These are phyloP conservation scores for Tryphoninae sp. DNA, from an alignment of 2,888 invertebrate genomes.

Conservation along the genomic window DNA sequence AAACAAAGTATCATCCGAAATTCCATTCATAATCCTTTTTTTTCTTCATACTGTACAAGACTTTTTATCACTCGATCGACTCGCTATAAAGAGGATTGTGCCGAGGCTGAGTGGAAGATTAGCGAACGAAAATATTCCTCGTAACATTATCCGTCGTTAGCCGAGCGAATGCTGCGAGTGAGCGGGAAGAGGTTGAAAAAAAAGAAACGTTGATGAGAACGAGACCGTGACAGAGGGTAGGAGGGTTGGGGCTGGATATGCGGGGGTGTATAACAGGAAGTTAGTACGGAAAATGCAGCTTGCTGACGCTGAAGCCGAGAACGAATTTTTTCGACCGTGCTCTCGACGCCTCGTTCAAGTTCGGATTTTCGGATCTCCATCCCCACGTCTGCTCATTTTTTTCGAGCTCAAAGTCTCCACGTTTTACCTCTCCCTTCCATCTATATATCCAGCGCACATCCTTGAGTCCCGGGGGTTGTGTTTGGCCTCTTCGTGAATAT, in stretches of 20 bases:
- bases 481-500: conserved; percentile 40
- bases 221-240: conserved; percentile 17
- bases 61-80: conserved; percentile 21
- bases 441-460: conserved; percentile 50
- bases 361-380: conserved; percentile 39
- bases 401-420: conserved; percentile 20
- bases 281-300: background rate
- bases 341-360: conserved; percentile 49
- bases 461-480: conserved; percentile 60
- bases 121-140: conserved; percentile 38
- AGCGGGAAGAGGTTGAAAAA: background rate
- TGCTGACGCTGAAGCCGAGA: conserved; percentile 27
- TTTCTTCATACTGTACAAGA: background rate
- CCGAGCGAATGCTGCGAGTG: background rate
- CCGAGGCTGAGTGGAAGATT: conserved; percentile 38
- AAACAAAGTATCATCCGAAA: background rate
- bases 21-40: background rate
- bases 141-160: conserved; percentile 37
- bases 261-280: background rate
- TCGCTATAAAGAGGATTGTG: conserved; percentile 20
- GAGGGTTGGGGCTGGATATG: background rate
- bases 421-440: conserved; percentile 3
- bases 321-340: conserved; percentile 22
- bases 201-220: conserved; percentile 28
- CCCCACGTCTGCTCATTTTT: conserved; percentile 22